Evolutionary conservation across 2,797 vertebrate genomes (phyloP).

Genomic region (Poecilia picta): DNA sequence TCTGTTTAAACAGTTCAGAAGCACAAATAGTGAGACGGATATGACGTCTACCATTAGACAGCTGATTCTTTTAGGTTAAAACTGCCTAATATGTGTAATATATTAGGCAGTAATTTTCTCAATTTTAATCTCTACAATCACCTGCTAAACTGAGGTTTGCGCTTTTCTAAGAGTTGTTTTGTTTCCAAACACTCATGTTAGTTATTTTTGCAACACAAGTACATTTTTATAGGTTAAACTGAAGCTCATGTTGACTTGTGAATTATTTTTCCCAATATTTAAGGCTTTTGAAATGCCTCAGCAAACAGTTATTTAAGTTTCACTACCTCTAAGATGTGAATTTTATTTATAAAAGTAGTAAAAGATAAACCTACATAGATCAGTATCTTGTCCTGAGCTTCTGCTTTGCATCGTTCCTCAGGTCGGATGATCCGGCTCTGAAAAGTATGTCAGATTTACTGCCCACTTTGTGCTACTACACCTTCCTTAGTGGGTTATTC

Average conservation of each 20-base stretch:
- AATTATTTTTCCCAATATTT: neutral
- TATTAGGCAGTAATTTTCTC: no score
- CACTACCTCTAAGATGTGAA: neutral
- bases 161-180: neutral
- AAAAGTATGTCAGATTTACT: neutral
- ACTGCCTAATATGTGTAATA: neutral
- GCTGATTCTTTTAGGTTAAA: neutral
- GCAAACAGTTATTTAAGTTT: neutral
- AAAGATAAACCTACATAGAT: neutral
- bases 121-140: neutral
- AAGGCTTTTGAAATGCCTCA: neutral
- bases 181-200: neutral
- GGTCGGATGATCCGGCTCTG: neutral
- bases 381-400: neutral
- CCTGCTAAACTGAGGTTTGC: neutral
- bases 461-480: neutral
- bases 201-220: neutral
- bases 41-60: neutral
- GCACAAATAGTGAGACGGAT: neutral
- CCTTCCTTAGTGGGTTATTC: neutral
- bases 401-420: neutral
- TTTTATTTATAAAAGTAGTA: neutral
- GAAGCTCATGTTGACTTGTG: neutral
- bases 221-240: neutral
- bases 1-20: neutral